A percentile compares a stretch with the other conserved stretches of the same genome.
phyloP scores from a whole-genome alignment of 2,888 invertebrate genomes.

The Adelphocoris suturalis region DNA sequence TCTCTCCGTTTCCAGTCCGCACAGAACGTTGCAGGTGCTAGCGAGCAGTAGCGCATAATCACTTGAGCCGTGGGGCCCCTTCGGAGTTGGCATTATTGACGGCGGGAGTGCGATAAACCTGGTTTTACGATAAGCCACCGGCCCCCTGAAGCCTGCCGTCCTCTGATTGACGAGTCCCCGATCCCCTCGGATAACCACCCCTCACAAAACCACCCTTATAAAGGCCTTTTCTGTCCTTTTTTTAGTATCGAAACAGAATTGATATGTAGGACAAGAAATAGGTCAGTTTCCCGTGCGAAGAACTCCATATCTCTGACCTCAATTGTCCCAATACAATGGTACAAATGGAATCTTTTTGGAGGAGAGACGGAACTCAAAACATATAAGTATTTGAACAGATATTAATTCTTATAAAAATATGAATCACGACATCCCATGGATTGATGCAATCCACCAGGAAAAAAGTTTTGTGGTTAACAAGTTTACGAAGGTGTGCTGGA shows the following conservation, averaged over 20 bases:
- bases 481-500: too few relatives aligned
- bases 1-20: background rate
- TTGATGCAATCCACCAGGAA: too few relatives aligned
- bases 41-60: conserved; percentile 5
- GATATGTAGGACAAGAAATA: background rate
- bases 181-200: background rate
- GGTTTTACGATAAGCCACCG: conserved; percentile 3
- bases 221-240: too few relatives aligned
- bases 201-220: background rate
- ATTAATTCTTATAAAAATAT: too few relatives aligned
- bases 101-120: conserved; percentile 20
- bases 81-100: background rate
- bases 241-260: conserved; percentile 7
- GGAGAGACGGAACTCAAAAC: too few relatives aligned
- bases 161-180: conserved; percentile 36
- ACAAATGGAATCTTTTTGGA: too few relatives aligned
- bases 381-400: too few relatives aligned
- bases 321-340: too few relatives aligned
- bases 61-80: background rate
- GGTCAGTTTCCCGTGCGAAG: background rate
- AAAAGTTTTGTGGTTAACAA: too few relatives aligned
- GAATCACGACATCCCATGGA: too few relatives aligned
- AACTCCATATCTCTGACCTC: too few relatives aligned
- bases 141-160: conserved; percentile 5
- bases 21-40: conserved; percentile 9